phyloP scores from a whole-genome alignment of 2,113 vertebrate species.

The Tachuris rubrigastra region DNA sequence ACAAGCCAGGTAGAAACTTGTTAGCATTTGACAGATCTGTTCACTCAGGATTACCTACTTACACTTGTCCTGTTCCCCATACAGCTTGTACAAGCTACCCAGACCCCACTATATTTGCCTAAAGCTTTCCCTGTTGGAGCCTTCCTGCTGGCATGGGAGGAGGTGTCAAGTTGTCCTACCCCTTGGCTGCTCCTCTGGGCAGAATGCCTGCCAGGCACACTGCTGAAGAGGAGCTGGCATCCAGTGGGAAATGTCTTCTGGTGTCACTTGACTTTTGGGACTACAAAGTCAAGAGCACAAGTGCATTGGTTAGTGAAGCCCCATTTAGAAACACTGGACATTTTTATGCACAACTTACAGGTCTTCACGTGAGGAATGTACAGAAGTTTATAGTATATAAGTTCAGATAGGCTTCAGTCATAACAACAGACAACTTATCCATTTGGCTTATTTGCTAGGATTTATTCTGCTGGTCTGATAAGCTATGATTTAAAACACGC shows the following conservation, averaged over 20 bases:
- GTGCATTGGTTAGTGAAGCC: not conserved
- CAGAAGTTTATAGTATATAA: not conserved
- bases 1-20: not conserved
- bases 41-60: not conserved
- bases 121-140: not conserved
- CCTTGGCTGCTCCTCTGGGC: not conserved
- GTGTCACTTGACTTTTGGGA: not conserved
- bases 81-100: not conserved
- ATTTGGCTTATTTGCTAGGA: not conserved
- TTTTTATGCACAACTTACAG: not conserved
- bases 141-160: not conserved
- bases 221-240: not conserved
- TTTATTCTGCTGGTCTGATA: not conserved
- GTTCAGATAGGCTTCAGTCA: not conserved
- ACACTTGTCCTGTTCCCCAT: not conserved
- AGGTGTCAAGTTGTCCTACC: not conserved
- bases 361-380: not conserved
- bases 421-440: fast-evolving
- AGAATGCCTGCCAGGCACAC: not conserved
- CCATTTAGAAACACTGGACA: not conserved
- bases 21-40: not conserved
- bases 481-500: not conserved
- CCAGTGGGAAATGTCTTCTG: not conserved
- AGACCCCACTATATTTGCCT: not conserved
- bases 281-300: not conserved